Evolutionary conservation across 2,113 vertebrate genomes (phyloP), one percentile per base, ranked within the genome.

Genomic region (Tiliqua scincoides): DNA sequence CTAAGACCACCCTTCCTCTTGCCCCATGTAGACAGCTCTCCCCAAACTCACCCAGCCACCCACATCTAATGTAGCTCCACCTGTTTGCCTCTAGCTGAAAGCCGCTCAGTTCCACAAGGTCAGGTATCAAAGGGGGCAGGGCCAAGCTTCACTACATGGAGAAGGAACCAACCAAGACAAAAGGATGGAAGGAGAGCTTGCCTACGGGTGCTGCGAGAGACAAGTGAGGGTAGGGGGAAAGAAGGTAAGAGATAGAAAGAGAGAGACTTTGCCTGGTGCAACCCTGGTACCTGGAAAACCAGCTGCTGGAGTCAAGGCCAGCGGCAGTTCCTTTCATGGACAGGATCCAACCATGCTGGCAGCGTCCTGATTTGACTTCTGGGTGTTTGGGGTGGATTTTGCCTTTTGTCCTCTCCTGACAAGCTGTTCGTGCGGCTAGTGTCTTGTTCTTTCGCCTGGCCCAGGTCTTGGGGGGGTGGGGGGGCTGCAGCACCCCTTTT

Each of bases 201-300:
- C 90, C 93, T 93, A 93, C 93, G n/a, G 92, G 87, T 89, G 89
- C 90, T 92, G 79, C 61, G 75, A 93, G 89, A 92, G 80, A 87
- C 59, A 81, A 3, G 67, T n/a, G 70, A 71, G 70, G 87, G 86
- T 79, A 21, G 85, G 90, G 78, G 76, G 71, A 84, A 77, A 88
- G 89, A 84, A 82, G 70, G 92, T 48, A 93, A 88, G 82, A 84
- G 54, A 92, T 54, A 90, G 84, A 87, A 43, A 89, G 86, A 82
- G 14, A 85, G 35, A 86, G 94, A 89, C 87, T 95, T 94, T 93
- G 94, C 95, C 96, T 95, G 95, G 93, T 94, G 95, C 74, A 87
- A 94, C 93, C 93, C 95, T 95, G 96, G 95, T 96, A 96, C 96
- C 96, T 96, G 96, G 96, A 95, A 95, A 92, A 96, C 96, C 95